A percentile compares a stretch with the other conserved stretches of the same genome.
Conservation (phyloP, 2,888 invertebrate species). For the Athalia rosae region DNA sequence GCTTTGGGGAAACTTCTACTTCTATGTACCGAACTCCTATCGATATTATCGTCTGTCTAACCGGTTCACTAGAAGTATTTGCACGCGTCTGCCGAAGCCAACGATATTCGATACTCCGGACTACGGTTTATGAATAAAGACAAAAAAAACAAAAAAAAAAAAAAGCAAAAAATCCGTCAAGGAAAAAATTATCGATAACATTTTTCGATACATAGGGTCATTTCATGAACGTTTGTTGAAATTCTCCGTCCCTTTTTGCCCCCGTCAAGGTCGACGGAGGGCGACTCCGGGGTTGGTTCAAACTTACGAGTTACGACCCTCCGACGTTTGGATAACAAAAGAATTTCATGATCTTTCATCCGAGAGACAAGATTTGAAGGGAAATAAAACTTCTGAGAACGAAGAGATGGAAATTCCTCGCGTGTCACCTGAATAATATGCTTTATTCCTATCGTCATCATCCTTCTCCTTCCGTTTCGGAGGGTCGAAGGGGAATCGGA, state of each 20-base stretch:
- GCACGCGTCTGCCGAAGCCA: too few species aligned
- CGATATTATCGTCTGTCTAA: too few species aligned
- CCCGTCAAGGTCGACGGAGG: neutral
- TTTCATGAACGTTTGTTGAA: neutral
- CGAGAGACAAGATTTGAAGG: slow-evolving; percentile 26
- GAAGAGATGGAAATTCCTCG: slow-evolving; percentile 4
- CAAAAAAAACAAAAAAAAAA: too few species aligned
- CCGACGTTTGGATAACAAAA: slow-evolving; percentile 23
- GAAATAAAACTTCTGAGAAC: slow-evolving; percentile 6
- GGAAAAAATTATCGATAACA: too few species aligned
- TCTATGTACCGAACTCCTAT: too few species aligned
- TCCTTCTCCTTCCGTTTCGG: neutral
- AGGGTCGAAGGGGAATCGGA: neutral
- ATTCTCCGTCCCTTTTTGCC: neutral
- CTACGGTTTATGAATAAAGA: too few species aligned
- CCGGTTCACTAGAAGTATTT: too few species aligned
- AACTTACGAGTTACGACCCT: neutral
- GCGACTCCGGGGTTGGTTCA: neutral
- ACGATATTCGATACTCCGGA: too few species aligned
- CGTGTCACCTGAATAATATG: neutral
- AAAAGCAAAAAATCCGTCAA: too few species aligned
- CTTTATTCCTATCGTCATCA: neutral
- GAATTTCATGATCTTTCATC: slow-evolving; percentile 26
- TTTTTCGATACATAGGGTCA: too few species aligned
- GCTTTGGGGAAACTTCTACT: too few species aligned